Evolutionary conservation across 2,797 vertebrate species (phyloP), one percentile per base, ranked within the genome.

Genomic region (Poeciliopsis paucimaculata): DNA sequence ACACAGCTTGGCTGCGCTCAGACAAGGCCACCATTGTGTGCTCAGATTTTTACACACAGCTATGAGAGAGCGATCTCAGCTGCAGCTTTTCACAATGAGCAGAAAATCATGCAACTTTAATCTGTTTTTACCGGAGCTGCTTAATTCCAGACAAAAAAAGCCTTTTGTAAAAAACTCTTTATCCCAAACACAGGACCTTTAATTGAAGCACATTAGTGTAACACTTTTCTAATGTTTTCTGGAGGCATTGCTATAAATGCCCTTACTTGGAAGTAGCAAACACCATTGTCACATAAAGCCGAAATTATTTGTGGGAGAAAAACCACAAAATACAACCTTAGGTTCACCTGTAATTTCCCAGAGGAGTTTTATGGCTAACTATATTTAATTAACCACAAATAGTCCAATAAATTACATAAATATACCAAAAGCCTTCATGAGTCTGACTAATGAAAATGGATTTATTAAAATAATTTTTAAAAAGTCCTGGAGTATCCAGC

Each of bases 151-250:
- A 57, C 15, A 49, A 74, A 72, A 55, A 87, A 73, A 73, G 20
- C 36, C n/a, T 46, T 13, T 28, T 77, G 31, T 60, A 53, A 62
- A 75, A 41, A 18, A 77, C 41, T 80, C n/a, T 73, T 86, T 76
- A 76, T 77, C 46, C 39, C 4, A 66, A n/a, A 23, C 36, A 68
- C 36, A n/a, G 43, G 62, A 16, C 5, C 45, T 70, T 46, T 2
- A 28, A 71, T 72, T 51, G 46, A 77, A n/a, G 74, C 36, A 49
- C 3, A 9, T 72, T 68, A 0, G 9, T 46, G 36, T 20, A 34
- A 0, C 47, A 20, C 34, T 31, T 75, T 75, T 62, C 0, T 55
- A 45, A 11, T 43, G 51, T 66, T 57, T 71, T 53, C 31, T 72
- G 18, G 18, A 73, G 10, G 2, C 47, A 75, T 73, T 77, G 49